These are phyloP conservation scores for Agrotis segetum DNA, from an alignment of 2,888 invertebrate species.

Conservation along the genomic window DNA sequence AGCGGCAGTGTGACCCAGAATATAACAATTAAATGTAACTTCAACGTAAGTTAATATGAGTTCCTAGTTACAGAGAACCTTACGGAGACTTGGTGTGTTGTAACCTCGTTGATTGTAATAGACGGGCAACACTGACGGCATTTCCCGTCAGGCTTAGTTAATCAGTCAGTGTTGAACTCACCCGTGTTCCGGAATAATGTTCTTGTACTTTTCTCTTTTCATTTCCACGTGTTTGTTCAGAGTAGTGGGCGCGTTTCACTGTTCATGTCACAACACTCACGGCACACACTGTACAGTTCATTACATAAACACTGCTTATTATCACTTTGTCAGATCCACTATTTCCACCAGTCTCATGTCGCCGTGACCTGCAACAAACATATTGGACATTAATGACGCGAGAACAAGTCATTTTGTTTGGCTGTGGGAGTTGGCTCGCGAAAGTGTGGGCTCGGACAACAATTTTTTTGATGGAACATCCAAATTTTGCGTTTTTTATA, in stretches of 20 bases:
- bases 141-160: neutral
- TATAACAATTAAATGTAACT: slow-evolving; percentile 53
- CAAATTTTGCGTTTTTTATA: slow-evolving; percentile 8
- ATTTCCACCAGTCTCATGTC: slow-evolving; percentile 69
- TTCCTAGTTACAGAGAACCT: slow-evolving; percentile 41
- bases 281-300: slow-evolving; percentile 66
- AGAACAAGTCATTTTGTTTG: slow-evolving; percentile 50
- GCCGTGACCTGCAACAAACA: slow-evolving; percentile 75
- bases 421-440: slow-evolving; percentile 46
- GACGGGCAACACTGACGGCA: no score
- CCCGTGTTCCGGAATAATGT: slow-evolving; percentile 78
- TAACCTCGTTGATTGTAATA: slow-evolving; percentile 18
- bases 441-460: slow-evolving; percentile 22
- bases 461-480: slow-evolving; percentile 18
- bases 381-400: slow-evolving; percentile 63
- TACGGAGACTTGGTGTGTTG: slow-evolving; percentile 20
- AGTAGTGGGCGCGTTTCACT: slow-evolving; percentile 76
- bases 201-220: slow-evolving; percentile 90
- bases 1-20: slow-evolving; percentile 57
- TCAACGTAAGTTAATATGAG: slow-evolving; percentile 35
- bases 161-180: slow-evolving; percentile 67
- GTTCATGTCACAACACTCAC: slow-evolving; percentile 80
- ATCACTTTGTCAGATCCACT: slow-evolving; percentile 70
- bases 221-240: slow-evolving; percentile 83
- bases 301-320: slow-evolving; percentile 73